phyloP scores from a whole-genome alignment of 2,113 vertebrate genomes.

The Caloenas nicobarica region DNA sequence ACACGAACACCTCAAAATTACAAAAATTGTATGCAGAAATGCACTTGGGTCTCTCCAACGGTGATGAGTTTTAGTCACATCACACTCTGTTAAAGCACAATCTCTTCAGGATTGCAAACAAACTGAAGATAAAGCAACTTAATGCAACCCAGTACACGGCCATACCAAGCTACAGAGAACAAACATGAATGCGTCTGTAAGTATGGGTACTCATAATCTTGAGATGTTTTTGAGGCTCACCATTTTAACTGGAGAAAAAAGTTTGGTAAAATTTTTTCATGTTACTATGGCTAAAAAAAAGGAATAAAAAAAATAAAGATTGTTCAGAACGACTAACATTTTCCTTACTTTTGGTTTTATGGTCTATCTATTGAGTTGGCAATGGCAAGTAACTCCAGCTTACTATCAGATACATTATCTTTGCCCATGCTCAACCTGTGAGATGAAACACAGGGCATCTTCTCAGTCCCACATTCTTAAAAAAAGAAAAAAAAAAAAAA shows the following conservation, averaged over 20 bases:
- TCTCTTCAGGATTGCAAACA: neutral
- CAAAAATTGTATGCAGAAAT: neutral
- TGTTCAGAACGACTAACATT: neutral
- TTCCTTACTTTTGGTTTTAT: conserved; percentile 21
- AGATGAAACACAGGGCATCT: conserved; percentile 36
- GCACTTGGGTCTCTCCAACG: neutral
- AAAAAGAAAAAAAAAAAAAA: neutral
- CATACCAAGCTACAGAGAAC: neutral
- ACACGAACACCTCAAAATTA: neutral
- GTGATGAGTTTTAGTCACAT: neutral
- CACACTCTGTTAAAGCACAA: neutral
- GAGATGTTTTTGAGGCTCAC: neutral
- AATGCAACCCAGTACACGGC: neutral
- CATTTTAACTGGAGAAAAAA: neutral
- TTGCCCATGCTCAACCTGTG: neutral
- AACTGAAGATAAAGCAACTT: neutral
- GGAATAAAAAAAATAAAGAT: neutral
- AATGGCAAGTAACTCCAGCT: conserved; percentile 45
- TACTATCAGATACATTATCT: conserved; percentile 41
- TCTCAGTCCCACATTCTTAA: conserved; percentile 30
- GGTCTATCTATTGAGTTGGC: conserved; percentile 5
- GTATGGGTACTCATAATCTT: neutral
- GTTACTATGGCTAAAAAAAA: neutral
- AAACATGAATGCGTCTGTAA: fast-evolving
- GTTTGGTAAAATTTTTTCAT: neutral